A percentile compares a stretch with the other conserved stretches of the same genome.
phyloP scores from a whole-genome alignment of 2,797 vertebrate genomes.

The Urosaurus nigricauda region DNA sequence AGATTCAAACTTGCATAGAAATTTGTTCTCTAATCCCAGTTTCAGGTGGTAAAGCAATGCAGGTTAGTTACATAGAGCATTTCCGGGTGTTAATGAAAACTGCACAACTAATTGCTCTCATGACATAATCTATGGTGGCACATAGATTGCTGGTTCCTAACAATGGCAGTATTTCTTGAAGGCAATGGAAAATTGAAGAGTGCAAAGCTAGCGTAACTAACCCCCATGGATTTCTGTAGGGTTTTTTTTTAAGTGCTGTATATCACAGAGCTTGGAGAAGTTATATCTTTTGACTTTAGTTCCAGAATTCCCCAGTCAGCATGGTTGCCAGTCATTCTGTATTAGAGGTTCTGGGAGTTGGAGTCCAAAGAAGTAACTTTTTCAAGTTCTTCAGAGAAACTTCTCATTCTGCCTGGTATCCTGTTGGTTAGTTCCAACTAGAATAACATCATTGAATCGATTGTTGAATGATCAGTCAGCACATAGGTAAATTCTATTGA shows the following conservation, averaged over 20 bases:
- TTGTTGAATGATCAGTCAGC: too few species aligned
- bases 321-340: too few species aligned
- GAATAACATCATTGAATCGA: too few species aligned
- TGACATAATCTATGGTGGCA: neutral
- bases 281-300: too few species aligned
- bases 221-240: neutral
- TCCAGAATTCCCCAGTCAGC: too few species aligned
- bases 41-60: neutral
- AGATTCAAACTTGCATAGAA: neutral
- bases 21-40: neutral
- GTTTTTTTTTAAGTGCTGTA: neutral
- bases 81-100: neutral
- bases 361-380: too few species aligned
- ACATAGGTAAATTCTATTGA: too few species aligned
- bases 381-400: neutral
- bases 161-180: neutral
- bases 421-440: too few species aligned
- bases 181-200: neutral
- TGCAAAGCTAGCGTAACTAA: neutral
- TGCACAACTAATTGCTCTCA: neutral
- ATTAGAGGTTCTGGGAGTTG: too few species aligned
- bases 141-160: neutral
- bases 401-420: neutral
- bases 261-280: neutral
- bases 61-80: neutral